Conservation (phyloP, 2,797 vertebrate species). For the Darevskia mixta region DNA sequence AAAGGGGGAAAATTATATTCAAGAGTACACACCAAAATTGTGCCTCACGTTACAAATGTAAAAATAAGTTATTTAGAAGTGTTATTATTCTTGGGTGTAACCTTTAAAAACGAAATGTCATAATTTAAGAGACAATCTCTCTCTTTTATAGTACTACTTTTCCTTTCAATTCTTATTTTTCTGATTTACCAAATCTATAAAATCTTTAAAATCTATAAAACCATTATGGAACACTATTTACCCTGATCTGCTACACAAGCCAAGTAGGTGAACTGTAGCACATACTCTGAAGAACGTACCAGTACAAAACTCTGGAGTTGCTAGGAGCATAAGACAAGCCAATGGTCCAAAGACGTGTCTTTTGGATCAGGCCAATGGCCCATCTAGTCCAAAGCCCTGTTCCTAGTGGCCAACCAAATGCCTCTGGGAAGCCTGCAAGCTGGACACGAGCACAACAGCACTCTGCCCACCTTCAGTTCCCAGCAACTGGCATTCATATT, state of each 20-base stretch:
- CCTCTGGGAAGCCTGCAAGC: no score
- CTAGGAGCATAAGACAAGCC: background rate
- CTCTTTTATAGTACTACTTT: background rate
- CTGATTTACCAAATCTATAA: background rate
- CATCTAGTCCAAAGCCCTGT: no score
- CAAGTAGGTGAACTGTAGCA: background rate
- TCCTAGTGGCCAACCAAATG: no score
- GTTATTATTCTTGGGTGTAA: background rate
- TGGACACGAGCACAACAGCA: no score
- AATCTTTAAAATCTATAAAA: background rate
- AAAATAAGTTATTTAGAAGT: constrained; percentile 13
- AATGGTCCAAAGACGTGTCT: background rate
- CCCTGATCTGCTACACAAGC: background rate
- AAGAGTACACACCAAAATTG: background rate
- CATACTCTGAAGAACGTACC: background rate
- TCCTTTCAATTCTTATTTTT: background rate
- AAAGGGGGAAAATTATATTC: background rate
- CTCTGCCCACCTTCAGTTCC: no score
- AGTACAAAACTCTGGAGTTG: background rate
- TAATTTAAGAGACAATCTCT: background rate
- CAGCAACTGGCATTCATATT: no score
- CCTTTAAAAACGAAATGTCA: background rate
- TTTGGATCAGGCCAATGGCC: no score
- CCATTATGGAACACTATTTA: background rate
- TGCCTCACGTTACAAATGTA: background rate